phyloP scores from a whole-genome alignment of 2,888 invertebrate genomes.

The Thyatira batis region DNA sequence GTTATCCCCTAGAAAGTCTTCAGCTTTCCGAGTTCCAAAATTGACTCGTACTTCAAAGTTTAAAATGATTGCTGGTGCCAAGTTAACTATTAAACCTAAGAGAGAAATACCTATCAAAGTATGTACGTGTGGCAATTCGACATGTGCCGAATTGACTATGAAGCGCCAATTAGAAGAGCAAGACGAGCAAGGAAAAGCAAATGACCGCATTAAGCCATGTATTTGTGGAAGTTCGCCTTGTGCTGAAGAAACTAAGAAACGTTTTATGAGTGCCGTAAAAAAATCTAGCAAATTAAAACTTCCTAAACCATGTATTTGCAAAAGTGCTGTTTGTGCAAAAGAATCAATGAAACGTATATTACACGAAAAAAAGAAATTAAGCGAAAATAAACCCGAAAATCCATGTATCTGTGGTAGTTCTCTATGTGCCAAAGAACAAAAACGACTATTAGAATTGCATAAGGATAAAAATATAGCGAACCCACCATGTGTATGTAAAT shows the following conservation, averaged over 20 bases:
- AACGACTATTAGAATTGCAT: conserved; percentile 1
- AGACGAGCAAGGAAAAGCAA: not conserved
- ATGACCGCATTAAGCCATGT: conserved; percentile 11
- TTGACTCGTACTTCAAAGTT: not conserved
- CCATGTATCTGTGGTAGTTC: conserved; percentile 22
- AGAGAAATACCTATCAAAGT: not conserved
- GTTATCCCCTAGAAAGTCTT: not conserved
- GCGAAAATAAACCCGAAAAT: not conserved
- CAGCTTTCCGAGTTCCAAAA: not conserved
- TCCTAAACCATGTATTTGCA: conserved; percentile 17
- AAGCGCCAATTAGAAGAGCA: not conserved
- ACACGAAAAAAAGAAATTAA: not conserved
- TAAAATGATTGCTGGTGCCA: not conserved
- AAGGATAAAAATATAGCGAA: not conserved
- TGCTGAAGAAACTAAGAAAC: conserved; percentile 16
- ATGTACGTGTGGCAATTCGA: not conserved
- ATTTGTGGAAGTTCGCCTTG: conserved; percentile 31
- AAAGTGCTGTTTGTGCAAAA: not conserved
- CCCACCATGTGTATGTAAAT: not conserved
- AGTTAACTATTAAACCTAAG: not conserved
- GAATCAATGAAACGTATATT: not conserved
- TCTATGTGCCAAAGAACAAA: conserved; percentile 15
- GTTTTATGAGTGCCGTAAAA: not conserved
- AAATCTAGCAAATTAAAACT: not conserved
- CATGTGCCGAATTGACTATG: not conserved